Base-by-base conservation (phyloP, 2,797 vertebrate genomes). In the Eospalax fontanierii region DNA sequence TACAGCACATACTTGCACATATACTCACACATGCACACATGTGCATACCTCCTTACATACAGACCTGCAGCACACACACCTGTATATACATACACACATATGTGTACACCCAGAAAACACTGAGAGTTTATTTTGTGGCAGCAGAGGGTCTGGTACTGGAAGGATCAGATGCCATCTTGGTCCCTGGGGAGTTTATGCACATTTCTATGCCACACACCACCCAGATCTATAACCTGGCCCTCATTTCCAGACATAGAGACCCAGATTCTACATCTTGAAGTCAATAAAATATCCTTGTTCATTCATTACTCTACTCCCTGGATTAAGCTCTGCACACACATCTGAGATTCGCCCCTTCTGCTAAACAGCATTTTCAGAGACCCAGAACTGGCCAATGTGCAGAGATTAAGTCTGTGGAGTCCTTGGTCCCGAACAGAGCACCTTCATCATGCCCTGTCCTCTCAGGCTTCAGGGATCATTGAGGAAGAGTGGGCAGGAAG, bases 191-290 rank as follows among this genome's bases (percentile, higher is more conserved):
- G 6, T 54, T 76, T 30, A 4, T 6, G 7, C 4, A 3, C 30
- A 3, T 19, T 22, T 84, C 40, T 30, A 1, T 24, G 7, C 7
- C 5, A 5, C 2, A 2, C 1, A 12, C n/a, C 0, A 2, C 18
- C 2, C 3, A 28, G 11, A 11, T 46, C 30, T 30, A n/a, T 15
- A 19, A 35, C 38, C 18, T 43, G 46, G 6, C n/a, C 5, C 35
- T 74, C 26, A 68, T 65, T 46, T 30, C n/a, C 4, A 73, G 21
- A 7, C 5, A 16, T 24, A 19, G 43, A 8, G n/a, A 2, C 30
- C 35, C 35, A 86, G 16, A 59, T 18, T 73, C 35, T 9, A n/a
- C 57, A 71, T 35, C 66, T 71, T 26, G 15, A 54, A 38, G 18
- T 4, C 40, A 73, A 22, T n/a, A 40, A 74, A 40, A 86, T 57